Percentiles rank a stretch among this genome's conserved stretches.
phyloP scores from a whole-genome alignment of 2,797 vertebrate species.

The Diplodus puntazzo region DNA sequence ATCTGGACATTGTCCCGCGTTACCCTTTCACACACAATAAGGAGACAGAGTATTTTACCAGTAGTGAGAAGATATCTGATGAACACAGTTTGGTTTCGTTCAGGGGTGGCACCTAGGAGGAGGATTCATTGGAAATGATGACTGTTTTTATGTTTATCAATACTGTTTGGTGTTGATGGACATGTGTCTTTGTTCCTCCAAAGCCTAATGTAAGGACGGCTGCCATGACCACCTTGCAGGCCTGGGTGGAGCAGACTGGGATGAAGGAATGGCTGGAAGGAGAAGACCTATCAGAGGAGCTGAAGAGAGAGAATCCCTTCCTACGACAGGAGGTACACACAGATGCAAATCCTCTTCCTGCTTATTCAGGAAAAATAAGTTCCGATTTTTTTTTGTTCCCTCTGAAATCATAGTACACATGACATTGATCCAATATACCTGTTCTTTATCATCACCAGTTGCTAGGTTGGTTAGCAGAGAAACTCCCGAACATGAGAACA shows the following conservation, averaged over 20 bases:
- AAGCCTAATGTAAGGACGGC: slow-evolving; percentile 91
- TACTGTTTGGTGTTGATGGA: background rate
- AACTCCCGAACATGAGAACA: slow-evolving; percentile 89
- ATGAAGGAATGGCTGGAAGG: slow-evolving; percentile 99
- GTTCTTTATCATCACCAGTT: slow-evolving; percentile 81
- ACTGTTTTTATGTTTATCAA: too few species aligned
- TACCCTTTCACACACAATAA: background rate
- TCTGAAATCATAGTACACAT: background rate
- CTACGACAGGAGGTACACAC: slow-evolving; percentile 93
- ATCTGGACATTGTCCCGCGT: too few species aligned
- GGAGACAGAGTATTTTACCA: background rate
- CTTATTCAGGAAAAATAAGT: background rate
- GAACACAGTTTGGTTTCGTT: too few species aligned
- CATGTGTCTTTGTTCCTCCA: slow-evolving; percentile 20
- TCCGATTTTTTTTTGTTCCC: background rate
- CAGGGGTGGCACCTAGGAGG: too few species aligned
- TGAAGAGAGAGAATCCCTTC: slow-evolving; percentile 97
- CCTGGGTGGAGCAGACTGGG: slow-evolving; percentile 97
- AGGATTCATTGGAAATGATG: too few species aligned
- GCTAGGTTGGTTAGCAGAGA: slow-evolving; percentile 95
- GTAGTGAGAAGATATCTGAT: too few species aligned
- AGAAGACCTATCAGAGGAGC: slow-evolving; percentile 95
- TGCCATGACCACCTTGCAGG: slow-evolving; percentile 92
- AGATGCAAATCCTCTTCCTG: background rate
- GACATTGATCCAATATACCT: background rate